These are phyloP conservation scores for Myripristis jacobus DNA, from an alignment of 2,797 vertebrate genomes.

Conservation along the genomic window DNA sequence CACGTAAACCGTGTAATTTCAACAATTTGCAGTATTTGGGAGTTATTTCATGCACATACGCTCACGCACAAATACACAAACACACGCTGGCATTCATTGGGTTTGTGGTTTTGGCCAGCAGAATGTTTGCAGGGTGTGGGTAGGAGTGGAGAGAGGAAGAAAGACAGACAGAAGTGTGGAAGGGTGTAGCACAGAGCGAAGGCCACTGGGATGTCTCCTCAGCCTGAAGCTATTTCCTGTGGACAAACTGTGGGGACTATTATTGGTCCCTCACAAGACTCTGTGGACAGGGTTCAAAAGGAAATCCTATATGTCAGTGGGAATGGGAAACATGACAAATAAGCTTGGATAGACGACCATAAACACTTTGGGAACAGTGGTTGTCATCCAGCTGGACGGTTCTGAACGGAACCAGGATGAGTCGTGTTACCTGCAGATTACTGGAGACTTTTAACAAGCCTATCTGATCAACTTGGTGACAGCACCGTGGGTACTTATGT, in stretches of 20 bases:
- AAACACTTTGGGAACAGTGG: not conserved
- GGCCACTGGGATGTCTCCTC: slow-evolving; percentile 69
- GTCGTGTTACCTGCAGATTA: not conserved
- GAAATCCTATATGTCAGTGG: slow-evolving; percentile 47
- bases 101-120: slow-evolving; percentile 64
- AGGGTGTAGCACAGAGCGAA: slow-evolving; percentile 63
- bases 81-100: slow-evolving; percentile 42
- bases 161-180: slow-evolving; percentile 33
- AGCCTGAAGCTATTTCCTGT: slow-evolving; percentile 73
- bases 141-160: not conserved
- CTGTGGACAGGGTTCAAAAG: slow-evolving; percentile 38
- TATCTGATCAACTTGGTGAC: not conserved
- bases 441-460: not conserved
- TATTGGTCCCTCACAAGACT: slow-evolving; percentile 51
- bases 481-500: not conserved
- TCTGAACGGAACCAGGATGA: too few species aligned
- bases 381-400: too few species aligned
- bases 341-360: not conserved
- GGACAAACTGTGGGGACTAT: slow-evolving; percentile 63
- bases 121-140: slow-evolving; percentile 47
- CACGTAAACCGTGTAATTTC: slow-evolving; percentile 25
- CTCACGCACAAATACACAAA: not conserved
- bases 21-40: slow-evolving; percentile 24
- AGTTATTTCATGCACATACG: slow-evolving; percentile 36
- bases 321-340: slow-evolving; percentile 24